Conservation (phyloP, 2,113 vertebrate genomes). For the Girardinichthys multiradiatus region DNA sequence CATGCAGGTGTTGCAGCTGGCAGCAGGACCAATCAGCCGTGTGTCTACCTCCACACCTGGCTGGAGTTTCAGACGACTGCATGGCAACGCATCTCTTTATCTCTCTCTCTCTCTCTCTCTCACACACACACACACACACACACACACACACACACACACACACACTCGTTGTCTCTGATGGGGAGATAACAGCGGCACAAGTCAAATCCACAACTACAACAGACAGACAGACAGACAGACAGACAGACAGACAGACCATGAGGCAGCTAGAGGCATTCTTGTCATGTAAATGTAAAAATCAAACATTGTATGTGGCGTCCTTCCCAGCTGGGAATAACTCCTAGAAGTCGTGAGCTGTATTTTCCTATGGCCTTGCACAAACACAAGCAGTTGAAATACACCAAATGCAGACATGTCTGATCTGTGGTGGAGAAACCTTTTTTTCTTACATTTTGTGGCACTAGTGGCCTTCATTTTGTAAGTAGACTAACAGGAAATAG, state of each 20-base stretch:
- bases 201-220: constrained; percentile 49
- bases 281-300: constrained; percentile 11
- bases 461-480: too few relatives aligned
- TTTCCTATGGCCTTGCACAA: constrained; percentile 48
- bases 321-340: background rate
- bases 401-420: constrained; percentile 40
- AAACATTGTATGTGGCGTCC: background rate
- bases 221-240: constrained; percentile 23
- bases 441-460: too few relatives aligned
- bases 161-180: constrained; percentile 28
- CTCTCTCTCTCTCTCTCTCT: constrained; percentile 21
- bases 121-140: constrained; percentile 19
- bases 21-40: constrained; percentile 38
- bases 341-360: constrained; percentile 18
- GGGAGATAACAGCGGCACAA: constrained; percentile 35
- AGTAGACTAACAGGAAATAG: too few relatives aligned
- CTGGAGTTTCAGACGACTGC: constrained; percentile 62
- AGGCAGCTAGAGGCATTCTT: constrained; percentile 18
- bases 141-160: constrained; percentile 35
- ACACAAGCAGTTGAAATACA: constrained; percentile 28
- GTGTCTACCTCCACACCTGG: constrained; percentile 66
- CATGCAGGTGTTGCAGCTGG: constrained; percentile 62
- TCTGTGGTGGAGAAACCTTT: background rate
- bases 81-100: constrained; percentile 37
- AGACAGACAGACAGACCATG: constrained; percentile 25